These are phyloP conservation scores for Pararge aegeria DNA, from an alignment of 1,140 invertebrate genomes.

Conservation along the genomic window DNA sequence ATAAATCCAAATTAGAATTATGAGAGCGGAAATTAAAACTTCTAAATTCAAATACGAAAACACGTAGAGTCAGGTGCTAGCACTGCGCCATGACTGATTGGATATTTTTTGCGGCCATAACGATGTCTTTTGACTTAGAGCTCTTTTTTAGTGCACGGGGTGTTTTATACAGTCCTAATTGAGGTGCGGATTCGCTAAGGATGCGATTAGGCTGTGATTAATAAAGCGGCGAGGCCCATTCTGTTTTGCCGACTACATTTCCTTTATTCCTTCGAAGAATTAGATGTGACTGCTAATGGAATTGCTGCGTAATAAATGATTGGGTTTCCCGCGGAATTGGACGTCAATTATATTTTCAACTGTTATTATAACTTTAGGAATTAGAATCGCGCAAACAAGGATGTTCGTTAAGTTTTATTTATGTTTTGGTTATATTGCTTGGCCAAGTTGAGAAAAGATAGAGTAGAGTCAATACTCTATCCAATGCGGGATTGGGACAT, in stretches of 20 bases:
- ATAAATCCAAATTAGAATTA: too few relatives aligned
- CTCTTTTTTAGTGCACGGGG: conserved; percentile 52
- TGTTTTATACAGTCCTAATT: conserved; percentile 68
- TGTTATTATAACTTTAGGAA: background rate
- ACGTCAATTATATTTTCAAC: background rate
- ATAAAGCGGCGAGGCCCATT: conserved; percentile 45
- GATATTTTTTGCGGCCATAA: conserved; percentile 48
- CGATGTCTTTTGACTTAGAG: conserved; percentile 47
- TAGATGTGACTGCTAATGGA: conserved; percentile 43
- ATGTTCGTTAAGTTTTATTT: background rate
- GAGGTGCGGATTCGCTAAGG: conserved; percentile 68
- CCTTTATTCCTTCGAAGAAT: conserved; percentile 50
- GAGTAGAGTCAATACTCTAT: too few relatives aligned
- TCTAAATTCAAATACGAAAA: conserved; percentile 1
- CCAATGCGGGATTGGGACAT: too few relatives aligned
- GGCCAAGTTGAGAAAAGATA: too few relatives aligned
- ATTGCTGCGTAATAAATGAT: conserved; percentile 35
- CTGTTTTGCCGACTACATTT: conserved; percentile 44
- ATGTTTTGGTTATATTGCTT: background rate
- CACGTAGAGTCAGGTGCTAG: conserved; percentile 36
- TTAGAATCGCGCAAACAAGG: background rate
- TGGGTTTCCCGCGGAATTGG: background rate
- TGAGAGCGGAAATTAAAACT: too few relatives aligned
- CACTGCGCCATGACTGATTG: conserved; percentile 40
- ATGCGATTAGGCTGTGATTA: conserved; percentile 69